Percentiles rank a stretch among this genome's conserved stretches.
Conservation (phyloP, 2,888 invertebrate genomes). For the Apoderus coryli region DNA sequence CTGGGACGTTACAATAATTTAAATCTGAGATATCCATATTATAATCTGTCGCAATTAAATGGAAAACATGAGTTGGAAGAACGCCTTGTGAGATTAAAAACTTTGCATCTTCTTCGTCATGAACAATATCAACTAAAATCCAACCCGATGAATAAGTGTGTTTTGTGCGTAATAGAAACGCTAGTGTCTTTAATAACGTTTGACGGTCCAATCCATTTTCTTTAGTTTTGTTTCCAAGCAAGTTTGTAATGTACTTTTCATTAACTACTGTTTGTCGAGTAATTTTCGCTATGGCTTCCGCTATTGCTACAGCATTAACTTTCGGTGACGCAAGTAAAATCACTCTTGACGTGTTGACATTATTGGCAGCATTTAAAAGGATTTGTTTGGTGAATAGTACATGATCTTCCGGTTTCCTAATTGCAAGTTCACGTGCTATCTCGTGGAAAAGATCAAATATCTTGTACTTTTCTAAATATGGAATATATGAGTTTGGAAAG, state of each 20-base stretch:
- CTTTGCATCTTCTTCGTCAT: conserved; percentile 33
- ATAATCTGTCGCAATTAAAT: conserved; percentile 32
- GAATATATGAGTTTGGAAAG: conserved; percentile 38
- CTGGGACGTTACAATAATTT: conserved; percentile 27
- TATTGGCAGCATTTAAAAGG: conserved; percentile 35
- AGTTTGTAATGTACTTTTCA: conserved; percentile 9
- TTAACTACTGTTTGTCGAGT: conserved; percentile 26
- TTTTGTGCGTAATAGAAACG: conserved; percentile 23
- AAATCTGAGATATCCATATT: conserved; percentile 25
- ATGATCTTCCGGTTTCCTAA: conserved; percentile 47
- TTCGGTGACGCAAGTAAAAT: conserved; percentile 42
- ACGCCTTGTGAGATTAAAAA: conserved; percentile 33
- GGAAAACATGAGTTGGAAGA: conserved; percentile 38
- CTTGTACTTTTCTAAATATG: conserved; percentile 49
- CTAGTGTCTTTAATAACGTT: conserved; percentile 25
- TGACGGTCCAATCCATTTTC: conserved; percentile 13
- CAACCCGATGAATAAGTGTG: conserved; percentile 15
- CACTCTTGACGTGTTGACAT: conserved; percentile 37
- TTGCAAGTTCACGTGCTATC: conserved; percentile 41
- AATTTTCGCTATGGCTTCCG: conserved; percentile 20
- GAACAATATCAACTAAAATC: conserved; percentile 33
- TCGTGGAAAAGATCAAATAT: conserved; percentile 52
- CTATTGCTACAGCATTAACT: conserved; percentile 21
- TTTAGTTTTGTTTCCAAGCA: too few relatives aligned
- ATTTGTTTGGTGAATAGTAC: conserved; percentile 45